Evolutionary conservation across 2,888 invertebrate genomes (phyloP).

Genomic region (Unio pictorum): DNA sequence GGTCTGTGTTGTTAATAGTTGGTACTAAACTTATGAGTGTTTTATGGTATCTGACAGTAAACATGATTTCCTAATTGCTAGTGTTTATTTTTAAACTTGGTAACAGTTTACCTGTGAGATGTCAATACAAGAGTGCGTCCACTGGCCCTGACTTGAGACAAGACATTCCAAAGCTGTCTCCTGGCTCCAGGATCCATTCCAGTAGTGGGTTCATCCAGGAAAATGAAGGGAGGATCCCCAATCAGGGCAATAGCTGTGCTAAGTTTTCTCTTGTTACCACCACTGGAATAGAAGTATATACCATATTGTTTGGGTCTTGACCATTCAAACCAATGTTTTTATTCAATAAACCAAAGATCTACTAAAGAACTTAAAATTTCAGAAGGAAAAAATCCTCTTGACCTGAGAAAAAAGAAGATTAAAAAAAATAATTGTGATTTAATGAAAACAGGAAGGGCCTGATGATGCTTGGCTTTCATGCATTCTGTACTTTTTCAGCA

Average conservation of each 20-base stretch:
- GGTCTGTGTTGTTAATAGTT: too few relatives aligned
- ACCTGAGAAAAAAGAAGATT: not conserved
- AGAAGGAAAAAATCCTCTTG: not conserved
- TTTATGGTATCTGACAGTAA: too few relatives aligned
- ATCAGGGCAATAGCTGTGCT: constrained; percentile 66
- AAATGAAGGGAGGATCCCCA: constrained; percentile 65
- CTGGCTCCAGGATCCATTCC: constrained; percentile 88
- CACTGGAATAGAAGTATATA: constrained; percentile 35
- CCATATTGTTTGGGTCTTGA: not conserved
- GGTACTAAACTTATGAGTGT: too few relatives aligned
- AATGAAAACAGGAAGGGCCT: not conserved
- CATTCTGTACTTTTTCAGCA: too few relatives aligned
- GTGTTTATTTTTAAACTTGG: too few relatives aligned
- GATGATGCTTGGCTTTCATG: too few relatives aligned
- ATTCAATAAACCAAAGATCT: not conserved
- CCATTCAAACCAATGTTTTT: not conserved
- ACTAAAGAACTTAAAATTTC: not conserved
- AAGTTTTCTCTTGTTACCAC: constrained; percentile 67
- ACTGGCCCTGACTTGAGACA: constrained; percentile 74
- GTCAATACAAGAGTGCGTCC: constrained; percentile 86
- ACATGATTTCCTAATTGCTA: too few relatives aligned
- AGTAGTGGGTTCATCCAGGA: constrained; percentile 70
- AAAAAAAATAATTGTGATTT: not conserved
- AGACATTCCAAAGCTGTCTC: constrained; percentile 81
- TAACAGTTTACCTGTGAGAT: constrained; percentile 73